A percentile compares a stretch with the other conserved stretches of the same genome.
These are phyloP conservation scores for Stichopus chloronotus DNA, from an alignment of 35 echinoderm and acorn worm genomes.

Conservation along the genomic window DNA sequence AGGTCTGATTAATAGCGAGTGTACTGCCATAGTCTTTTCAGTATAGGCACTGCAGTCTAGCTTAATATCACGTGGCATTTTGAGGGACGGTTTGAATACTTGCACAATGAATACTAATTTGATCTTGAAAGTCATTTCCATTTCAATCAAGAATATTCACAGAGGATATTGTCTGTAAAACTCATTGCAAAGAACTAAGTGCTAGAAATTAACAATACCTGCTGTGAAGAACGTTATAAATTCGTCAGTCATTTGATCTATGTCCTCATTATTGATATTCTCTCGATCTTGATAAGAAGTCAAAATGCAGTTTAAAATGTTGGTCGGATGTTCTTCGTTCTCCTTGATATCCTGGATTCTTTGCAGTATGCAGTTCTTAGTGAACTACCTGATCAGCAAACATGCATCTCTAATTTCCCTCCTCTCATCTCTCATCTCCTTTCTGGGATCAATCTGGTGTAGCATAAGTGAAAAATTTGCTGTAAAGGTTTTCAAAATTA, in stretches of 20 bases:
- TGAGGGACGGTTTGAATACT: too few species aligned
- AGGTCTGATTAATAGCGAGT: too few species aligned
- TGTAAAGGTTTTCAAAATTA: too few species aligned
- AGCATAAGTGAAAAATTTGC: background rate
- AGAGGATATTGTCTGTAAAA: too few species aligned
- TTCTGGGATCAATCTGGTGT: constrained; percentile 24
- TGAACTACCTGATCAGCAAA: constrained; percentile 54
- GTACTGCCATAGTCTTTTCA: too few species aligned
- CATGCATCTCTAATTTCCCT: constrained; percentile 8
- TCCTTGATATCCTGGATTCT: constrained; percentile 58
- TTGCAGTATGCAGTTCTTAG: constrained; percentile 55
- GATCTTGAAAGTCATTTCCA: too few species aligned
- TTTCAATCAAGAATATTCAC: too few species aligned
- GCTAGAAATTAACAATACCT: constrained; percentile 36
- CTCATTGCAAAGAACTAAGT: too few species aligned
- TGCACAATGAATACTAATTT: too few species aligned
- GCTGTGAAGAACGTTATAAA: constrained; percentile 77
- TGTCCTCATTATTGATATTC: constrained; percentile 25
- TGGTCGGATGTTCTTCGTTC: constrained; percentile 52
- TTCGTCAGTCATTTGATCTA: constrained; percentile 83
- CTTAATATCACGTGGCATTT: too few species aligned
- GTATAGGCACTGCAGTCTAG: too few species aligned
- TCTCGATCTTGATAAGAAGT: constrained; percentile 33
- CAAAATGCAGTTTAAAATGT: constrained; percentile 73
- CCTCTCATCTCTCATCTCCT: background rate